These are phyloP conservation scores for Acanthosepion lycidas DNA, from an alignment of 2,888 invertebrate genomes.

Conservation along the genomic window DNA sequence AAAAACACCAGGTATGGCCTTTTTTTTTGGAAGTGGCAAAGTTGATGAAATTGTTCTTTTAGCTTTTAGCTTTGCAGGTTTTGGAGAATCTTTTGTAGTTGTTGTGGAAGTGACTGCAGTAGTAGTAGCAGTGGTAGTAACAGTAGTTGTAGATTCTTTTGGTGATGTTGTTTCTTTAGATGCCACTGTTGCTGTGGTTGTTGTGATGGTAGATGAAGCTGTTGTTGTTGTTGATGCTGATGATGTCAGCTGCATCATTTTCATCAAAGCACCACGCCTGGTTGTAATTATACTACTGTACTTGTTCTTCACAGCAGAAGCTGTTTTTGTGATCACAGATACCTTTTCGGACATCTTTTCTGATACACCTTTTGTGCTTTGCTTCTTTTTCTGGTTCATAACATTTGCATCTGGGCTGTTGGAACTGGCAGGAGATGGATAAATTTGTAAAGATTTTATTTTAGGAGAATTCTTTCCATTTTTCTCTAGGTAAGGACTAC, in stretches of 20 bases:
- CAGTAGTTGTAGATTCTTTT: neutral
- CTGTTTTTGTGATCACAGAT: conserved; percentile 62
- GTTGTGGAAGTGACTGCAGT: neutral
- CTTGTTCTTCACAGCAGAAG: conserved; percentile 68
- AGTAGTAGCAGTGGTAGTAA: neutral
- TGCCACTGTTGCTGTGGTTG: neutral
- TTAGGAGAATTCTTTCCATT: conserved; percentile 38
- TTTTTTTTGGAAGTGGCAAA: neutral
- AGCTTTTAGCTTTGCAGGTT: neutral
- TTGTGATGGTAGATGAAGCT: neutral
- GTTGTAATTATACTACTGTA: conserved; percentile 65
- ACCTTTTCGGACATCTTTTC: conserved; percentile 52
- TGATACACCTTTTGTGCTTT: neutral
- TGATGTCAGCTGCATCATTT: conserved; percentile 47
- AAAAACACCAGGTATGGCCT: conserved; percentile 16
- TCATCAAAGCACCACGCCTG: conserved; percentile 50
- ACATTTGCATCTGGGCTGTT: conserved; percentile 44
- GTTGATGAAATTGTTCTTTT: neutral
- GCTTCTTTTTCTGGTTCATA: conserved; percentile 23
- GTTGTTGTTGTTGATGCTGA: neutral
- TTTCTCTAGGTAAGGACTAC: conserved; percentile 54
- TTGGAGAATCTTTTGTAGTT: neutral
- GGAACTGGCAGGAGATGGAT: conserved; percentile 33
- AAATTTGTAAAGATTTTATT: conserved; percentile 43
- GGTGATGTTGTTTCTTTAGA: neutral